Base-by-base conservation (phyloP, 2,797 vertebrate genomes). In the Neosilurus mollespiculum region DNA sequence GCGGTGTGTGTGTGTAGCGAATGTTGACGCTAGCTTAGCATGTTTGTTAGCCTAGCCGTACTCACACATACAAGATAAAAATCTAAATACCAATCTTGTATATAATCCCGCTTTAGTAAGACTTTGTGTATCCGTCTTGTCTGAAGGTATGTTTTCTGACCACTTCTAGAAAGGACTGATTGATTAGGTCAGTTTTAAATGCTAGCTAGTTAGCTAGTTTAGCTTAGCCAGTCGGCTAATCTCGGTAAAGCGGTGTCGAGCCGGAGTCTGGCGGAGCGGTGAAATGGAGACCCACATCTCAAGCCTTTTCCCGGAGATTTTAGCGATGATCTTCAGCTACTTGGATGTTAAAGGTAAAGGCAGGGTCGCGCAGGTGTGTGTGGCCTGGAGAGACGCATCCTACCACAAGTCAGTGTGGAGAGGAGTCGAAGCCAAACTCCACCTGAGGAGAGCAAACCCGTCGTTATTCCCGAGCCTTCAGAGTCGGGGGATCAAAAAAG, bases 301-400 rank as follows among this genome's bases (percentile, higher is more conserved):
- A 89, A 97, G 96, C 94, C 94, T 99, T 93, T 99, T 98, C 92
- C 97, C 97, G 72, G 97, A 99, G 95, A 97, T 99, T 91, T 93
- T 98, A 92, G 97, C 97, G 90, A 98, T 99, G 96, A 98, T 98
- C 93, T 99, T 99, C 92, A 96, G 96, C 91, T 98, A 97, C 94
- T 94, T 98, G 95, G 97, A 98, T 88, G 97, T 98, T 85, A 95
- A 96, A 91, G 96, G 98, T 94, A 98, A 97, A 96, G 97, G 97
- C 92, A 95, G 96, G 88, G 97, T 96, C 82, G 97, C 97, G 89
- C 97, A 97, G 96, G 97, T 97, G 93, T 98, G 97, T 88, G 92
- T 94, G 83, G 96, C 97, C 91, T 97, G 97, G 97, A 96, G 97
- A 92, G 97, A 97, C 92, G 96, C 97, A 88, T 96, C 96, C 90